Conservation (phyloP, 2,113 vertebrate species). For the Larimichthys polyactis region DNA sequence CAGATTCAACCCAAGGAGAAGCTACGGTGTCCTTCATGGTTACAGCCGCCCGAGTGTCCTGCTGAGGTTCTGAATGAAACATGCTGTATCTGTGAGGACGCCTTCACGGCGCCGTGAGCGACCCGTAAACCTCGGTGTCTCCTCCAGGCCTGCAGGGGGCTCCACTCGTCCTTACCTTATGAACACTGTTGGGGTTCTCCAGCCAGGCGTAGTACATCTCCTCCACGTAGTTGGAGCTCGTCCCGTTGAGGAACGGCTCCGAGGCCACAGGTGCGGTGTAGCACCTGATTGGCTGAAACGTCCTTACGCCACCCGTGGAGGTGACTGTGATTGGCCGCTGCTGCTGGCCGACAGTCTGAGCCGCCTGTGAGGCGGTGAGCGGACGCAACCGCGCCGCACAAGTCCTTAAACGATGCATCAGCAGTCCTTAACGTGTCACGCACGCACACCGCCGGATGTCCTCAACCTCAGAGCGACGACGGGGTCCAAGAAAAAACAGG, state of each 20-base stretch:
- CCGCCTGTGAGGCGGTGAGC: slow-evolving; percentile 91
- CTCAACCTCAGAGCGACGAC: slow-evolving; percentile 33
- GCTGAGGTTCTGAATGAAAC: no score
- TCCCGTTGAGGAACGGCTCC: slow-evolving; percentile 97
- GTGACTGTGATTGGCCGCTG: slow-evolving; percentile 78
- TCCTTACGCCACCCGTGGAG: slow-evolving; percentile 87
- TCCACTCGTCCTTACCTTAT: slow-evolving; percentile 91
- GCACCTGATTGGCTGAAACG: slow-evolving; percentile 92
- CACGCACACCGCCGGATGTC: slow-evolving; percentile 52
- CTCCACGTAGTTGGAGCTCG: slow-evolving; percentile 99
- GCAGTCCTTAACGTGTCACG: slow-evolving; percentile 78
- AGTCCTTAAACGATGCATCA: slow-evolving; percentile 99
- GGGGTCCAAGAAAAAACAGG: not conserved
- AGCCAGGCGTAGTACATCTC: slow-evolving; percentile 99
- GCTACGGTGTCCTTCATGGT: no score
- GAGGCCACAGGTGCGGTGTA: slow-evolving; percentile 93
- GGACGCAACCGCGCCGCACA: slow-evolving; percentile 96
- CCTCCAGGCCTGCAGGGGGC: slow-evolving; percentile 19
- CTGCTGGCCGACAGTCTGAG: slow-evolving; percentile 84
- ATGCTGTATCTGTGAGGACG: no score
- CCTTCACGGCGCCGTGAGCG: no score
- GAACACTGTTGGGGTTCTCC: slow-evolving; percentile 98
- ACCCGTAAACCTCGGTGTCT: no score
- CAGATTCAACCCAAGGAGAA: no score
- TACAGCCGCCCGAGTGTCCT: no score